These are phyloP conservation scores for Lutjanus argentimaculatus DNA, from an alignment of 2,797 vertebrate genomes.

Conservation along the genomic window DNA sequence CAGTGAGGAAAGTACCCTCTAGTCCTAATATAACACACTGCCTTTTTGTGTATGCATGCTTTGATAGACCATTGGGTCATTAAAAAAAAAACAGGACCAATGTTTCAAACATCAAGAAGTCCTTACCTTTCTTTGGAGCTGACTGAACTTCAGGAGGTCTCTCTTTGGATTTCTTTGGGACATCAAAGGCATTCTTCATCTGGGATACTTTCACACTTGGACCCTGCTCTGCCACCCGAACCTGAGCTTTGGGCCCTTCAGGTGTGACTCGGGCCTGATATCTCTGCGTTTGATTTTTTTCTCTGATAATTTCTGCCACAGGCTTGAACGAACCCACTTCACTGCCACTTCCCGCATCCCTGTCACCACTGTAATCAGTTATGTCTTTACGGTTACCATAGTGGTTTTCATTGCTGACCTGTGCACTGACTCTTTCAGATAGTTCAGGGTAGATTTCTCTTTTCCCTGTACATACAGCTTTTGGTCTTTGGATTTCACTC, in stretches of 20 bases:
- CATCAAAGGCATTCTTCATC: conserved; percentile 83
- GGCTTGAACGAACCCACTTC: conserved; percentile 76
- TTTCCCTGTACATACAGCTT: conserved; percentile 38
- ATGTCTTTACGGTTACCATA: conserved; percentile 15
- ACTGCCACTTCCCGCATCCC: conserved; percentile 32
- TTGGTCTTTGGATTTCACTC: conserved; percentile 42
- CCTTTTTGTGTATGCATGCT: background rate
- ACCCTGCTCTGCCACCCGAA: conserved; percentile 60
- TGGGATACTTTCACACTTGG: conserved; percentile 80
- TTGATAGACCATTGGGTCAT: background rate
- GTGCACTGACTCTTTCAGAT: conserved; percentile 29
- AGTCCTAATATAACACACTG: background rate
- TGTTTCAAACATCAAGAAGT: background rate
- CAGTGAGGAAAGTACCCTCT: conserved; percentile 25
- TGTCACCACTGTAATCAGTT: conserved; percentile 19
- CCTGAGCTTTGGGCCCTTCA: conserved; percentile 58
- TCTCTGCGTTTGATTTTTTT: conserved; percentile 79
- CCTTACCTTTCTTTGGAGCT: conserved; percentile 81
- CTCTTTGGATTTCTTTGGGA: conserved; percentile 80
- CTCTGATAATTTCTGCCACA: conserved; percentile 79
- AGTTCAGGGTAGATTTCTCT: conserved; percentile 39
- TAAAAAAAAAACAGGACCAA: background rate
- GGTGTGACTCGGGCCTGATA: conserved; percentile 50
- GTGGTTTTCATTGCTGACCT: conserved; percentile 25
- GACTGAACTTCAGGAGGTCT: conserved; percentile 69